Conservation (phyloP, 2,113 vertebrate genomes). For the Empidonax alnorum region DNA sequence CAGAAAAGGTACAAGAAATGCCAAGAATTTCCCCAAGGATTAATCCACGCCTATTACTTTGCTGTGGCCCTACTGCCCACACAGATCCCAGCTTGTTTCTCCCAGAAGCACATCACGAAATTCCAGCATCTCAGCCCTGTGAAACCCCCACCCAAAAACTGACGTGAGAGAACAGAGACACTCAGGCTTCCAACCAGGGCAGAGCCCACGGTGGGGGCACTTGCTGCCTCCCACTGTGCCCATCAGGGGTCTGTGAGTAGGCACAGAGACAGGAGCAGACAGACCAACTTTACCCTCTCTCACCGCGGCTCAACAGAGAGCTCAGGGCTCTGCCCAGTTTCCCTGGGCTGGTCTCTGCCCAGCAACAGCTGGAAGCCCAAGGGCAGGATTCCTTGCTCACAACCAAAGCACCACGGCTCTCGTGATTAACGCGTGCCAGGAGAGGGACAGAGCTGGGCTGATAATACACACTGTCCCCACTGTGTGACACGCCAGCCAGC, state of each 20-base stretch:
- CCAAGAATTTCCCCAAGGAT: not conserved
- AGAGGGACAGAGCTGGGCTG: not conserved
- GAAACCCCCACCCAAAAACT: not conserved
- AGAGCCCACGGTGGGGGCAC: accelerated
- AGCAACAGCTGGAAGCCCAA: not conserved
- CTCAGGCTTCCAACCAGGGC: not conserved
- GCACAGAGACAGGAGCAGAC: not conserved
- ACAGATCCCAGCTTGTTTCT: not conserved
- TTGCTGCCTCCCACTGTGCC: not conserved
- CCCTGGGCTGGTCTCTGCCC: not conserved
- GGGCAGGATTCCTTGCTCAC: not conserved
- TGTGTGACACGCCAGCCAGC: not conserved
- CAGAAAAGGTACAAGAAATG: not conserved
- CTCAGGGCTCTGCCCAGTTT: not conserved
- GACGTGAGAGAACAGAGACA: not conserved
- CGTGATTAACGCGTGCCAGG: not conserved
- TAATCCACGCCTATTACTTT: not conserved
- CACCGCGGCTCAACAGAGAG: not conserved
- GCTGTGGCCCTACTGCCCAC: not conserved
- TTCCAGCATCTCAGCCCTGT: not conserved
- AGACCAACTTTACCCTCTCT: accelerated
- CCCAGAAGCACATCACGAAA: not conserved
- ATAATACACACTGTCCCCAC: not conserved
- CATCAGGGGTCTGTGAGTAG: not conserved
- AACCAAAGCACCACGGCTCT: not conserved